Evolutionary conservation across 2,888 invertebrate genomes (phyloP), one percentile per base, ranked within the genome.

Genomic region (Drosophila engyochracea): DNA sequence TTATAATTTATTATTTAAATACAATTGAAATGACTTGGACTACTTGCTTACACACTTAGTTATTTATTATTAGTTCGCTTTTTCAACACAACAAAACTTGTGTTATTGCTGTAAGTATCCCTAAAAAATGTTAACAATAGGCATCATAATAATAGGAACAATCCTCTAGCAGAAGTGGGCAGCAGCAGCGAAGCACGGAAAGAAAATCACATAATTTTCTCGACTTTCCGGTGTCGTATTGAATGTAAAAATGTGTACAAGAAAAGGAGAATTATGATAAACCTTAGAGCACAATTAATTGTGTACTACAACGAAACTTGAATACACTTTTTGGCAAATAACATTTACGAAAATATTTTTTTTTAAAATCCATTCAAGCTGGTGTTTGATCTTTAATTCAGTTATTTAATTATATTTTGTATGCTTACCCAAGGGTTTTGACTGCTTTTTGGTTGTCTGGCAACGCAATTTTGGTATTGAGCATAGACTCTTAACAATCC

Each of bases 221-320:
- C 35, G 22, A 61, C 60, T 58, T 71, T 84, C 84, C 89, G 83
- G 60, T 62, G 53, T 59, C 69, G 71, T 63, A 70, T 65, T 70
- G 65, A 74, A 68, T 51, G 31, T 0, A 52, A 49, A 70, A 70
- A 59, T 53, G 47, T 33, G 33, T 54, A 54, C 44, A 54, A 64
- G 68, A 37, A 58, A 58, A 60, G 19, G 31, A 33, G 59, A 25
- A 61, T 39, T 44, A 61, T 55, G 70, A 61, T 66, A 66, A 81
- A 76, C 53, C 53, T 55, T 41, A 33, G 47, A 7, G 2, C 19
- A 37, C 39, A 54, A n/a, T n/a, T 28, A 12, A 1, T 41, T 14
- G 22, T 10, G 2, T 0, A 3, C 0, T 7, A 64, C 6, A 22
- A 1, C 66, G 81, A 79, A 62, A 0, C 6, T 1, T 14, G 25